A percentile compares a stretch with the other conserved stretches of the same genome.
Evolutionary conservation across 2,113 vertebrate species (phyloP).

Genomic region (Hirundichthys speculiger): DNA sequence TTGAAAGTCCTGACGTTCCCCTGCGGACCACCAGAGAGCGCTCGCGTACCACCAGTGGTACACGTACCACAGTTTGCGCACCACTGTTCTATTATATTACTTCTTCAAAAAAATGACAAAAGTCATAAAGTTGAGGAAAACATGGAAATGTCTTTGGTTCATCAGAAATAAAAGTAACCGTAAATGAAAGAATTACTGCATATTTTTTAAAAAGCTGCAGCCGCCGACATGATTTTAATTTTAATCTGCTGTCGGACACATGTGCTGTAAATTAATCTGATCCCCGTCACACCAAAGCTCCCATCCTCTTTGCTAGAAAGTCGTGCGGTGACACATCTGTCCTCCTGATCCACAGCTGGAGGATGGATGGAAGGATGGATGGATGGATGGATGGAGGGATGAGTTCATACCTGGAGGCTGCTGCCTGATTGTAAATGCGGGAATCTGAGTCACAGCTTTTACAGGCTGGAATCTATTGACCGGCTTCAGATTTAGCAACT

Average conservation of each 20-base stretch:
- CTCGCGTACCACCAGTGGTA: too few relatives aligned
- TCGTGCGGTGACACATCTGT: not conserved
- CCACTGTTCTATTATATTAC: too few relatives aligned
- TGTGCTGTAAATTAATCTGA: constrained; percentile 65
- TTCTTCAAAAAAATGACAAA: too few relatives aligned
- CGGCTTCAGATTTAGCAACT: constrained; percentile 69
- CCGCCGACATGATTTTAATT: constrained; percentile 51
- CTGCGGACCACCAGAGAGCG: too few relatives aligned
- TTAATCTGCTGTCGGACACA: constrained; percentile 60
- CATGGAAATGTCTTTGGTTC: too few relatives aligned
- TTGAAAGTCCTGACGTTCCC: too few relatives aligned
- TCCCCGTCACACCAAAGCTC: constrained; percentile 23
- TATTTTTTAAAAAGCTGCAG: too few relatives aligned
- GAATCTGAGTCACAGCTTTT: constrained; percentile 67
- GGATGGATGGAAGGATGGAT: not conserved
- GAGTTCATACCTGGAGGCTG: constrained; percentile 33
- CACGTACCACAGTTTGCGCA: too few relatives aligned
- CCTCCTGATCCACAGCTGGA: constrained; percentile 15
- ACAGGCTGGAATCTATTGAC: constrained; percentile 62
- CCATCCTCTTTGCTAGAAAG: constrained; percentile 45
- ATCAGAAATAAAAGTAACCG: too few relatives aligned
- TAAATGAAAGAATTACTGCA: too few relatives aligned
- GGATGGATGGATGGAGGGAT: constrained; percentile 4
- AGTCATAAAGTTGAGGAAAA: too few relatives aligned
- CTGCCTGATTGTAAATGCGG: constrained; percentile 30